phyloP scores from a whole-genome alignment of 2,113 vertebrate species.

The Cephalophus harveyi region DNA sequence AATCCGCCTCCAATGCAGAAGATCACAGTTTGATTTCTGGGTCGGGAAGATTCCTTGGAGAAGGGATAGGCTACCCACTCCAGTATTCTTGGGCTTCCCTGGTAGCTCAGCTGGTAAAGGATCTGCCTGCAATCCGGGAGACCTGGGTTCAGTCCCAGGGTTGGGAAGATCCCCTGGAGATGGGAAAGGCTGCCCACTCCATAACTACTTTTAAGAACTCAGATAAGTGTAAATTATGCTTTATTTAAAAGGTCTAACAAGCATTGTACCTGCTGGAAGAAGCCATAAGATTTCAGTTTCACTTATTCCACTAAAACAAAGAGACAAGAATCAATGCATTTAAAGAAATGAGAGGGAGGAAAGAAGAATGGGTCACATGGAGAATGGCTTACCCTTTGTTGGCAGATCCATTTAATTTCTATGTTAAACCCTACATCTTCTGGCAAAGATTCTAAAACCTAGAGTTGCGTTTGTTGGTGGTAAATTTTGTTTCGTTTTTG shows the following conservation, averaged over 20 bases:
- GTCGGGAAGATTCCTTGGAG: neutral
- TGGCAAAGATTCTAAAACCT: constrained; percentile 94
- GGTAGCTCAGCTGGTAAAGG: neutral
- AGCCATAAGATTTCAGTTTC: constrained; percentile 4
- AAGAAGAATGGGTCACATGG: neutral
- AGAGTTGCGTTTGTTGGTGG: constrained; percentile 37
- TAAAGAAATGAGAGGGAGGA: neutral
- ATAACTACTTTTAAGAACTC: constrained; percentile 16
- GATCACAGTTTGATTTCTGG: neutral
- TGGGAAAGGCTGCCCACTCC: neutral
- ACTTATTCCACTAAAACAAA: constrained; percentile 9
- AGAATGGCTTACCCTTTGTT: constrained; percentile 86
- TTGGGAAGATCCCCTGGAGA: neutral
- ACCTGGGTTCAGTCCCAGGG: neutral
- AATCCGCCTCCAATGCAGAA: neutral
- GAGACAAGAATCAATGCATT: neutral
- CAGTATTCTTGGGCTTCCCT: neutral
- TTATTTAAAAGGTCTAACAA: constrained; percentile 1
- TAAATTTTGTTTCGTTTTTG: constrained; percentile 45
- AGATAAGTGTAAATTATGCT: neutral
- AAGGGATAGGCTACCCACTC: neutral
- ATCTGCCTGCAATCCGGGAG: neutral
- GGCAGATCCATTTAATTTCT: constrained; percentile 97
- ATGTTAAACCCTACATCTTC: constrained; percentile 96
- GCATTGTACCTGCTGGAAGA: neutral